Conservation (phyloP, 92 coral and sea anemone species). For the Porites rus region DNA sequence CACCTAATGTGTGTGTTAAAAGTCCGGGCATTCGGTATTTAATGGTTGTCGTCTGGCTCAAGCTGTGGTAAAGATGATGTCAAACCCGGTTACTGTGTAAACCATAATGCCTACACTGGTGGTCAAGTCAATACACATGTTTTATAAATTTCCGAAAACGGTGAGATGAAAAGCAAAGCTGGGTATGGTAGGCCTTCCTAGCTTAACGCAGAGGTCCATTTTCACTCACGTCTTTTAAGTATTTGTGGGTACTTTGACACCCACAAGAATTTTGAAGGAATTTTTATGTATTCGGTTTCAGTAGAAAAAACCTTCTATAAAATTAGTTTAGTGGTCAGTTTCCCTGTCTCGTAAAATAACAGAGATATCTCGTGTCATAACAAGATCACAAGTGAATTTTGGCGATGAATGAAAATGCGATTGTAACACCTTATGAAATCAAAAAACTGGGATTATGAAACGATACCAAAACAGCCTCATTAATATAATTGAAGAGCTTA, state of each 20-base stretch:
- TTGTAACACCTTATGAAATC: background rate
- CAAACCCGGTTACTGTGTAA: background rate
- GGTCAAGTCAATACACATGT: constrained; percentile 21
- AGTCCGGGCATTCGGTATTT: background rate
- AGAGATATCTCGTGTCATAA: constrained; percentile 15
- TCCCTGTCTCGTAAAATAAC: background rate
- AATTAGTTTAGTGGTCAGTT: too few relatives aligned
- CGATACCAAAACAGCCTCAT: background rate
- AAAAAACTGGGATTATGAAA: background rate
- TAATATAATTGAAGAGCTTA: too few relatives aligned
- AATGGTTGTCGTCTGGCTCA: background rate
- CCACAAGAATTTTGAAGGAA: background rate
- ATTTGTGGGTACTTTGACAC: background rate
- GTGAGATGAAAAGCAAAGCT: too few relatives aligned
- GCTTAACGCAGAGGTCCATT: background rate
- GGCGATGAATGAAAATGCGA: background rate
- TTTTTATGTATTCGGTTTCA: background rate
- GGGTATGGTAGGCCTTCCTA: too few relatives aligned
- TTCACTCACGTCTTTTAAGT: background rate
- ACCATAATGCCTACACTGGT: background rate
- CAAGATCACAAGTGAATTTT: constrained; percentile 6
- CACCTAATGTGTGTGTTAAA: background rate
- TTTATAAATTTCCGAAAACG: background rate
- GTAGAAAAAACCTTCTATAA: too few relatives aligned
- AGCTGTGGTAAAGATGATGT: background rate